These are phyloP conservation scores for Aspidapion aeneum DNA, from an alignment of 2,888 invertebrate species.

Conservation along the genomic window DNA sequence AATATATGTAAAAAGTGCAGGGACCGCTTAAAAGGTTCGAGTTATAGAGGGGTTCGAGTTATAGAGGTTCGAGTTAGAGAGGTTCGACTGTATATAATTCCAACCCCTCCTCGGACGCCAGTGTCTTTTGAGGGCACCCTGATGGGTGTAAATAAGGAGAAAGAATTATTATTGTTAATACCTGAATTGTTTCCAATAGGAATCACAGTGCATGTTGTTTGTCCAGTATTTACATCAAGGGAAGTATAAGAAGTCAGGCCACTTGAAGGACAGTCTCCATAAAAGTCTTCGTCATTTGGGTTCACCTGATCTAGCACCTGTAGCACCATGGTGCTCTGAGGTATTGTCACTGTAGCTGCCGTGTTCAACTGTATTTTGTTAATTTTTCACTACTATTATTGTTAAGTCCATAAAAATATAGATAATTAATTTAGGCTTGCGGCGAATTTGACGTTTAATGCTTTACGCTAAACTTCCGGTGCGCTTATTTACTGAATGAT, in stretches of 20 bases:
- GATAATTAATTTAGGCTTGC: no score
- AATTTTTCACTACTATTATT: constrained; percentile 23
- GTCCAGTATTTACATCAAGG: constrained; percentile 47
- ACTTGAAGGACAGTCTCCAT: constrained; percentile 56
- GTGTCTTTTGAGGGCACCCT: no score
- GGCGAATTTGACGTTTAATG: not conserved
- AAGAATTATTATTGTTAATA: no score
- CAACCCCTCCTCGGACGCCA: no score
- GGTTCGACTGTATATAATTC: no score
- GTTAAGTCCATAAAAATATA: no score
- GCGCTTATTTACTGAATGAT: constrained; percentile 21
- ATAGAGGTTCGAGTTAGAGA: no score
- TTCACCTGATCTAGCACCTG: constrained; percentile 63
- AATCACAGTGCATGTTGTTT: constrained; percentile 47
- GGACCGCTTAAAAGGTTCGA: no score
- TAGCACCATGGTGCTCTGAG: constrained; percentile 67
- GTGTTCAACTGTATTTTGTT: constrained; percentile 32
- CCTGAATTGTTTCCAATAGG: constrained; percentile 24
- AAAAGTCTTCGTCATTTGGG: constrained; percentile 70
- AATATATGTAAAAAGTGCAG: no score
- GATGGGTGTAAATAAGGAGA: no score
- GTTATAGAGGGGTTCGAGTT: no score
- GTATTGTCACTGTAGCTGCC: constrained; percentile 41
- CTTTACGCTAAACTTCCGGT: not conserved
- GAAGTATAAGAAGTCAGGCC: constrained; percentile 43